Conservation (phyloP, 2,888 invertebrate genomes). For the Epirrita christyi region DNA sequence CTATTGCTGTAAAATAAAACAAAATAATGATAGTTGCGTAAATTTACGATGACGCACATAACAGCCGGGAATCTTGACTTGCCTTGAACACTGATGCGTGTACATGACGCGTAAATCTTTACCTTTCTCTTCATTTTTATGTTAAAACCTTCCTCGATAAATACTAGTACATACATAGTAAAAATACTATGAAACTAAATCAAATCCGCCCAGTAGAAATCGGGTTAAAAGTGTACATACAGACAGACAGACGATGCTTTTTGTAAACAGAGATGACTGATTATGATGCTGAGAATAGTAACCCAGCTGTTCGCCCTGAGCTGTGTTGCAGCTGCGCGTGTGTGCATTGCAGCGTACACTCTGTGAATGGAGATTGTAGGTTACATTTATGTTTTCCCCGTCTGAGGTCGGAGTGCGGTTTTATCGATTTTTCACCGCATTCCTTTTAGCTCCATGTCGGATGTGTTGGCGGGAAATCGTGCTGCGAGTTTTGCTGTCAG, state of each 20-base stretch:
- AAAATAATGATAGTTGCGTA: neutral
- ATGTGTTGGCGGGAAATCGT: slow-evolving; percentile 49
- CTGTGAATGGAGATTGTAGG: slow-evolving; percentile 68
- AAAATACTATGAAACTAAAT: too few relatives aligned
- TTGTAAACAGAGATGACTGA: too few relatives aligned
- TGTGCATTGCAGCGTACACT: slow-evolving; percentile 50
- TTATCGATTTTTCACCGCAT: slow-evolving; percentile 65
- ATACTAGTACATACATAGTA: too few relatives aligned
- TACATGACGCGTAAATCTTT: neutral
- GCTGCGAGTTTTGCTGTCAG: slow-evolving; percentile 41
- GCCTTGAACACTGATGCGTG: slow-evolving; percentile 8
- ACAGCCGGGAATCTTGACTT: slow-evolving; percentile 3
- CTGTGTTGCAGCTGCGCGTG: slow-evolving; percentile 44
- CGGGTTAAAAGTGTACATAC: too few relatives aligned
- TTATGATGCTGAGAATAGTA: neutral
- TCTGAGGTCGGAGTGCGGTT: slow-evolving; percentile 56
- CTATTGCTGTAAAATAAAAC: too few relatives aligned
- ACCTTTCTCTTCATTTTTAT: too few relatives aligned
- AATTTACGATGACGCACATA: slow-evolving; percentile 6
- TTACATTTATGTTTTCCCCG: slow-evolving; percentile 50
- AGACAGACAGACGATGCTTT: too few relatives aligned
- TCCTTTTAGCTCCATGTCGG: slow-evolving; percentile 43
- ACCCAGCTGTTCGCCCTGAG: neutral
- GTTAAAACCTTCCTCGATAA: too few relatives aligned
- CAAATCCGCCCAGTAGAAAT: too few relatives aligned